phyloP scores from a whole-genome alignment of 2,113 vertebrate species.

The Labeo rohita region DNA sequence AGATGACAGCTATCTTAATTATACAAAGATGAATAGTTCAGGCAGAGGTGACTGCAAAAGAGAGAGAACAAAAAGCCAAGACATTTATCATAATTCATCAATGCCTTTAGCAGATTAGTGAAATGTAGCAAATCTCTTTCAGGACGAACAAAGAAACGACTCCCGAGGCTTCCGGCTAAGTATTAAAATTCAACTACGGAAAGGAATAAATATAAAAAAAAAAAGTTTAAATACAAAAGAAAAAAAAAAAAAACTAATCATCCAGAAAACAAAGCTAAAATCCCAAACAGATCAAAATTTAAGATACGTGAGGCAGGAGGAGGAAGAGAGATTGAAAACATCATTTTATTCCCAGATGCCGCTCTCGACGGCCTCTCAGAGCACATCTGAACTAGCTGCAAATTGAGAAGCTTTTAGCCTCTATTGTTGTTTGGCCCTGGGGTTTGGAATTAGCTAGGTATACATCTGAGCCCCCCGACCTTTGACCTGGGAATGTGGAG shows the following conservation, averaged over 20 bases:
- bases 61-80: conserved; percentile 28
- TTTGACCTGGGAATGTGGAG: conserved; percentile 63
- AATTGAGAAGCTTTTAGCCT: conserved; percentile 70
- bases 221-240: conserved; percentile 4
- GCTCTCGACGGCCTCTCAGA: conserved; percentile 72
- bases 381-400: conserved; percentile 67
- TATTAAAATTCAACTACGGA: conserved; percentile 27
- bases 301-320: conserved; percentile 51
- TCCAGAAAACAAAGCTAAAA: conserved; percentile 53
- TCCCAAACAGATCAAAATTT: conserved; percentile 43
- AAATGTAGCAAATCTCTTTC: conserved; percentile 47
- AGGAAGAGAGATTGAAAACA: conserved; percentile 66
- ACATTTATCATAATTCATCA: conserved; percentile 57
- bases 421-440: conserved; percentile 73
- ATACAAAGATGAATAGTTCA: conserved; percentile 40
- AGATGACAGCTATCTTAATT: background rate
- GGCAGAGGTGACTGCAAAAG: conserved; percentile 14
- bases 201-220: conserved; percentile 3
- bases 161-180: conserved; percentile 7
- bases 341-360: conserved; percentile 60
- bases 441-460: conserved; percentile 72
- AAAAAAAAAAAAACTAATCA: conserved; percentile 8
- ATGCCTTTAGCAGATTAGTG: conserved; percentile 46
- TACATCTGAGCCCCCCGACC: conserved; percentile 71
- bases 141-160: conserved; percentile 4